Evolutionary conservation across 1,140 invertebrate species (phyloP).

Genomic region (Spodoptera litura): DNA sequence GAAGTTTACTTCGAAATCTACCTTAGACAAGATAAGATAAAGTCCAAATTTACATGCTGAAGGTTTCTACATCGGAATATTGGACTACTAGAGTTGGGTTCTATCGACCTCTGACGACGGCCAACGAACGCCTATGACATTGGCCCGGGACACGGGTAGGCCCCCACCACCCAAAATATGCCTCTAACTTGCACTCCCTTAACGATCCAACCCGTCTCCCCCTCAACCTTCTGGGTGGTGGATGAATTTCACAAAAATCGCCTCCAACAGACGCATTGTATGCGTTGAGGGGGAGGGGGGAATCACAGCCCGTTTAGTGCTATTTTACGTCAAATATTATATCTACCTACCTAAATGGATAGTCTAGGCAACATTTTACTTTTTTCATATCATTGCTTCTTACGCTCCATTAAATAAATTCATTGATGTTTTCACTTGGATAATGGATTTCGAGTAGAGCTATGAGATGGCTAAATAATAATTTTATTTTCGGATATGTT

Average conservation of each 20-base stretch:
- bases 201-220: slow-evolving; percentile 49
- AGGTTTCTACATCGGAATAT: slow-evolving; percentile 4
- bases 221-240: not conserved
- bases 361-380: not conserved
- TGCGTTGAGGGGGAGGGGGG: slow-evolving; percentile 27
- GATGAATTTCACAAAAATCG: slow-evolving; percentile 48
- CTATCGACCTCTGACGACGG: slow-evolving; percentile 66
- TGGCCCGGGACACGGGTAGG: slow-evolving; percentile 61
- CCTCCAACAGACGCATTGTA: slow-evolving; percentile 46
- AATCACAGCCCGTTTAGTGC: slow-evolving; percentile 22
- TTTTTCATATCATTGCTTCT: not conserved
- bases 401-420: not conserved
- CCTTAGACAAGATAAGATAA: not conserved
- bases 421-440: not conserved
- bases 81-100: slow-evolving; percentile 35
- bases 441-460: no score
- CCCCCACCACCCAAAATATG: slow-evolving; percentile 63
- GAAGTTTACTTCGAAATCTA: not conserved
- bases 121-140: slow-evolving; percentile 73
- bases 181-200: slow-evolving; percentile 52
- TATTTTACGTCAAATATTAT: slow-evolving; percentile 24
- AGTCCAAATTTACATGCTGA: slow-evolving; percentile 23
- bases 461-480: no score
- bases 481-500: no score
- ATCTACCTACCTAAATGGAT: not conserved